Conservation (phyloP, 1,140 invertebrate genomes). For the Drosophila rhopaloa region DNA sequence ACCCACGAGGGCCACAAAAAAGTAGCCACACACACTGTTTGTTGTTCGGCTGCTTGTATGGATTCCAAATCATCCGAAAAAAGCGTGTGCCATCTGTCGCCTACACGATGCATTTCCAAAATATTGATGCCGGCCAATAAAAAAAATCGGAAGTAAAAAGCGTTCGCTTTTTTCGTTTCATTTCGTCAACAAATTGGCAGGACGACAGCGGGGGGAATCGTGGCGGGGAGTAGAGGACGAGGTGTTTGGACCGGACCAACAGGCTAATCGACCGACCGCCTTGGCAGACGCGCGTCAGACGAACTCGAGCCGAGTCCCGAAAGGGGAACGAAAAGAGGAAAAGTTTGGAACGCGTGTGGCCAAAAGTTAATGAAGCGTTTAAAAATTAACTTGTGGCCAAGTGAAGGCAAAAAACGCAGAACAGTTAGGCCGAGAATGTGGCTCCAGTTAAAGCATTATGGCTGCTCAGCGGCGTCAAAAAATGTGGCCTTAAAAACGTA, state of each 20-base stretch:
- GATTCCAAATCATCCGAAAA: constrained; percentile 77
- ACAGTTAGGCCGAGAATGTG: constrained; percentile 29
- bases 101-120: constrained; percentile 47
- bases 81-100: constrained; percentile 74
- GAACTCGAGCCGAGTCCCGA: constrained; percentile 21
- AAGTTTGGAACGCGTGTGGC: constrained; percentile 69
- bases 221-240: constrained; percentile 11
- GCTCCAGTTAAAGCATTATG: neutral
- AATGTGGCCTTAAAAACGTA: neutral
- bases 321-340: constrained; percentile 39
- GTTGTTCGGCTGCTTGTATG: constrained; percentile 64
- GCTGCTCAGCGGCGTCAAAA: neutral
- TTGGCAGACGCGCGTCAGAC: constrained; percentile 74
- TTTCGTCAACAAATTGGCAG: constrained; percentile 4
- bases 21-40: constrained; percentile 55
- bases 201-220: neutral
- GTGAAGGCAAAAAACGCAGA: constrained; percentile 2
- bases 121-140: constrained; percentile 38
- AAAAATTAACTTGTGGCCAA: constrained; percentile 67
- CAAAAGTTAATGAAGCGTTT: constrained; percentile 82
- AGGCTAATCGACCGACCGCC: constrained; percentile 46
- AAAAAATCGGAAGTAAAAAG: constrained; percentile 80
- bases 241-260: constrained; percentile 70
- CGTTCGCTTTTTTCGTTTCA: constrained; percentile 26
- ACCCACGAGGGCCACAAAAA: constrained; percentile 29